Conservation (phyloP, 2,113 vertebrate species). For the Actenoides hombroni region DNA sequence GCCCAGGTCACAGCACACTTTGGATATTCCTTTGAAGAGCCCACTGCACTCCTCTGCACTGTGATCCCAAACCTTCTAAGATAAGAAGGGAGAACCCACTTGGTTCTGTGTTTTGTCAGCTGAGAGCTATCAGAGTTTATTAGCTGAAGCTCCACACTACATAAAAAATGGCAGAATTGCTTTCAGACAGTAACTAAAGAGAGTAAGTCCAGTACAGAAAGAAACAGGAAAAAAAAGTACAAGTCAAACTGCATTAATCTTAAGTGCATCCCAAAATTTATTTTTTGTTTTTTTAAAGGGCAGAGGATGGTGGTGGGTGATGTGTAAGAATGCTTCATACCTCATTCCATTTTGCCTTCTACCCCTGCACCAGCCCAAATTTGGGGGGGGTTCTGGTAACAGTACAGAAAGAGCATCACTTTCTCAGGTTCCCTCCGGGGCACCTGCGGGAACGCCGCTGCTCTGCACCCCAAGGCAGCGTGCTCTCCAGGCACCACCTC, state of each 20-base stretch:
- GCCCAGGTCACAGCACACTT: rapidly evolving
- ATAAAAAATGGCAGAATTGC: not conserved
- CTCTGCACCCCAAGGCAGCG: rapidly evolving
- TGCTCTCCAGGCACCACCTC: rapidly evolving
- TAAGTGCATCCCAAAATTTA: not conserved
- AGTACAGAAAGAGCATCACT: not conserved
- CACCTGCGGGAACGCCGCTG: not conserved
- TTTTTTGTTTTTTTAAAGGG: no score
- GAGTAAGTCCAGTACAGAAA: not conserved
- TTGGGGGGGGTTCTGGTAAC: no score
- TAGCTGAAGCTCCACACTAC: not conserved
- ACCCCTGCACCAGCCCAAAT: rapidly evolving
- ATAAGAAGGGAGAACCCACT: not conserved
- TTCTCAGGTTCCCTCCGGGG: rapidly evolving
- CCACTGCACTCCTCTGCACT: no score
- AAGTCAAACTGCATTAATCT: not conserved
- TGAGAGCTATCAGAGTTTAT: not conserved
- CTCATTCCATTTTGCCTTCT: not conserved
- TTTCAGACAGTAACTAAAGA: not conserved
- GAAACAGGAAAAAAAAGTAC: not conserved
- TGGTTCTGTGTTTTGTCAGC: not conserved
- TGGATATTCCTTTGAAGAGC: not conserved
- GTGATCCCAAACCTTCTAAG: not conserved
- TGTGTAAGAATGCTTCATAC: not conserved
- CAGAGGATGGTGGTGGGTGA: not conserved